A percentile compares a stretch with the other conserved stretches of the same genome.
These are phyloP conservation scores for Carettochelys insculpta DNA, from an alignment of 2,113 vertebrate genomes.

Conservation along the genomic window DNA sequence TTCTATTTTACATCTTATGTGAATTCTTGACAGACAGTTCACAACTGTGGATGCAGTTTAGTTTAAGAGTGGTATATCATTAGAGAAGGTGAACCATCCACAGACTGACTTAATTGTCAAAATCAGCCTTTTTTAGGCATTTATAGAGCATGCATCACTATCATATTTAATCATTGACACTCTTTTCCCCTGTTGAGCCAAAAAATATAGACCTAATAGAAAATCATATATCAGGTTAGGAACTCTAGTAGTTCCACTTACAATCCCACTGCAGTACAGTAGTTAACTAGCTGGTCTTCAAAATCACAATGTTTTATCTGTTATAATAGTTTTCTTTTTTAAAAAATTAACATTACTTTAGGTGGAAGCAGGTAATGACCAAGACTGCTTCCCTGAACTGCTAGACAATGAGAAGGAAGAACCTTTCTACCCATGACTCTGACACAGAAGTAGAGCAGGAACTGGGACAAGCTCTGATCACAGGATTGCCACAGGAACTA, in stretches of 20 bases:
- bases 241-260: background rate
- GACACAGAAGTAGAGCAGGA: background rate
- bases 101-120: background rate
- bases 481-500: background rate
- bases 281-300: background rate
- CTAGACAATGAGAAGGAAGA: background rate
- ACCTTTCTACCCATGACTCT: background rate
- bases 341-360: background rate
- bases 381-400: background rate
- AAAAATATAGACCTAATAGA: background rate
- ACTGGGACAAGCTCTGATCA: background rate
- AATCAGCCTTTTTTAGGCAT: background rate
- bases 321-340: background rate
- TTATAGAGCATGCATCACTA: background rate
- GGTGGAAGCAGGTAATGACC: background rate
- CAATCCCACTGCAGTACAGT: background rate
- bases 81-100: background rate
- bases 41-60: background rate
- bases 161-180: background rate
- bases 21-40: background rate
- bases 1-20: background rate
- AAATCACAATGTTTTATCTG: background rate
- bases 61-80: background rate
- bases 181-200: background rate
- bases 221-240: background rate